Evolutionary conservation across 2,888 invertebrate genomes (phyloP), one percentile per base, ranked within the genome.

Genomic region (Vanessa cardui): DNA sequence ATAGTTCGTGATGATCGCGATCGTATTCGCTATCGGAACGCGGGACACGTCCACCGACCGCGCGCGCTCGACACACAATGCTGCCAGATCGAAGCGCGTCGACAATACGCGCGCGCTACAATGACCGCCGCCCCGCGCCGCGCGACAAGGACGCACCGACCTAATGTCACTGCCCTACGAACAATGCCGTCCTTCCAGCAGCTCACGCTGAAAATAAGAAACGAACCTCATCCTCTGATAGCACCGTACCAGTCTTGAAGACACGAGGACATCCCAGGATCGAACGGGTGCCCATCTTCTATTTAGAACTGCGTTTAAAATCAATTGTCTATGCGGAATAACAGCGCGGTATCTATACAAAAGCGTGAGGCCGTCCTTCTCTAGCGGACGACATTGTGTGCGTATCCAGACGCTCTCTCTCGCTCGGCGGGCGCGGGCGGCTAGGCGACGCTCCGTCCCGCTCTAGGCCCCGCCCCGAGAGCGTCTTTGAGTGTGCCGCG

Each of bases 71-170:
- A 84, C 84, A 90, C 91, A 92, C 92, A 92, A 92, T 92, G 92
- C 91, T 88, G 81, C 84, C 89, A 92, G 92, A 92, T 92, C 92
- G 92, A 92, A 92, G 88, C 86, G 83, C 76, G 81, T 85, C 89
- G 88, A 92, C 92, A 92, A 92, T 92, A 90, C 91, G 91, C 90
- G 91, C 91, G 90, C 89, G 89, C 89, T 89, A 92, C 92, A 92
- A 92, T 91, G 87, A 87, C 87, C 86, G 82, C 86, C 70, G 84
- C 90, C 87, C 86, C 85, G 86, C 90, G 84, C 89, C 85, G 78
- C 83, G 77, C 85, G 92, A 92, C 89, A 92, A 87, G 91, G 92
- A 92, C 90, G 89, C 90, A 89, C 88, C 87, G 86, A 89, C 81
- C 89, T 86, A 88, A 90, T 92, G 92, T 92, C 92, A 92, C 89